A percentile compares a stretch with the other conserved stretches of the same genome.
Conservation (phyloP, 2,797 vertebrate genomes). For the Halcyon badia region DNA sequence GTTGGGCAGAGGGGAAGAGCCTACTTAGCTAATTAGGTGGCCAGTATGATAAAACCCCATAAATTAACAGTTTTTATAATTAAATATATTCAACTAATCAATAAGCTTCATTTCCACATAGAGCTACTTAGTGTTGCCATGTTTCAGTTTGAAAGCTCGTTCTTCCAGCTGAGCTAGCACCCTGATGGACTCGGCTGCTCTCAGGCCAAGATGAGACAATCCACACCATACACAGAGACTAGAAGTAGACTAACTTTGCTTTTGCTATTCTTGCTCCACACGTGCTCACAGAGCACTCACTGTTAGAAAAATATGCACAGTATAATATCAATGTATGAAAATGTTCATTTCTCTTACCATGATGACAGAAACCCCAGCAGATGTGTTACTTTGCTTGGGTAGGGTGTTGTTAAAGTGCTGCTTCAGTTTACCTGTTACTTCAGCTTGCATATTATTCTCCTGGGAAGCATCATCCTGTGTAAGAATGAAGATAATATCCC, state of each 20-base stretch:
- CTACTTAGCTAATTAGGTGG: neutral
- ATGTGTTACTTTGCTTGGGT: conserved; percentile 89
- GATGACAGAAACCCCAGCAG: conserved; percentile 93
- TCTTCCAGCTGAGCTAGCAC: neutral
- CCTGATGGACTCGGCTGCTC: neutral
- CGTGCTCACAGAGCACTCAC: conserved; percentile 6
- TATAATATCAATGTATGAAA: neutral
- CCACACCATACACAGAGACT: neutral
- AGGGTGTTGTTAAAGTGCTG: conserved; percentile 93
- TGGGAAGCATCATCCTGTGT: conserved; percentile 88
- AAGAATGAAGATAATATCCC: neutral
- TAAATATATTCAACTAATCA: neutral
- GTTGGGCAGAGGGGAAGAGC: neutral
- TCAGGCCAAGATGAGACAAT: neutral
- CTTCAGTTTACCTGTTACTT: conserved; percentile 97
- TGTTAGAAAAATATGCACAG: neutral
- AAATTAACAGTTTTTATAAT: neutral
- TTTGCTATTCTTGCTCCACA: conserved; percentile 60
- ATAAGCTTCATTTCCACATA: neutral
- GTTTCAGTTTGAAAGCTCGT: neutral
- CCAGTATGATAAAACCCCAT: neutral
- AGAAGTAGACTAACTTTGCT: conserved; percentile 21
- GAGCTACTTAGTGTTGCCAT: neutral
- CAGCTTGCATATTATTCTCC: conserved; percentile 94
- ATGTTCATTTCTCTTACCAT: conserved; percentile 86